A percentile compares a stretch with the other conserved stretches of the same genome.
These are phyloP conservation scores for Salvelinus sp. DNA, from an alignment of 2,113 vertebrate genomes.

Conservation along the genomic window DNA sequence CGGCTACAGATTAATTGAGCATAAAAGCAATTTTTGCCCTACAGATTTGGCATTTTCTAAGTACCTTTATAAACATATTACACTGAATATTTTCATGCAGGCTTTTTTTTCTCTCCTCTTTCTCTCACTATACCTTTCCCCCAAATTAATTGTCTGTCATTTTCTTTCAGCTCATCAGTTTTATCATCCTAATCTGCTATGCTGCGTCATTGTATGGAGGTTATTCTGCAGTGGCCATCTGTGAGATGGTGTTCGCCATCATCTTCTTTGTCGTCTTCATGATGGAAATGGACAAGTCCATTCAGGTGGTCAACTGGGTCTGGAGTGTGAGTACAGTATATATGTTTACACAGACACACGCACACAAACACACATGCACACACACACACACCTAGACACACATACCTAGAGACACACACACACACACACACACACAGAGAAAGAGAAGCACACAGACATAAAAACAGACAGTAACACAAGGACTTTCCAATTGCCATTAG, in stretches of 20 bases:
- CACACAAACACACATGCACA: too few relatives aligned
- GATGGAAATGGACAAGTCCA: constrained; percentile 74
- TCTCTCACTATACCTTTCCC: not conserved
- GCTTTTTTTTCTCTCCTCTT: not conserved
- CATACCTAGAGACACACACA: too few relatives aligned
- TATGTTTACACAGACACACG: too few relatives aligned
- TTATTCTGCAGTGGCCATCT: constrained; percentile 66
- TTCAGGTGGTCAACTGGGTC: constrained; percentile 69
- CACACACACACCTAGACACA: too few relatives aligned
- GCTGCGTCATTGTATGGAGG: constrained; percentile 53
- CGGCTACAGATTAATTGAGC: too few relatives aligned
- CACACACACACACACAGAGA: not conserved
- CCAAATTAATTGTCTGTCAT: not conserved
- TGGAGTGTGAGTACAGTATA: constrained; percentile 73
- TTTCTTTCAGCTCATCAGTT: constrained; percentile 57
- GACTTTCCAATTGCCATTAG: too few relatives aligned
- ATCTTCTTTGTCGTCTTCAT: constrained; percentile 75
- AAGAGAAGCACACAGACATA: not conserved
- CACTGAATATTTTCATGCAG: too few relatives aligned
- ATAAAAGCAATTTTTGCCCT: too few relatives aligned
- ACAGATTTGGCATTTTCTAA: too few relatives aligned
- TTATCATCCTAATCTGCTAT: constrained; percentile 75
- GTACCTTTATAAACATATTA: too few relatives aligned
- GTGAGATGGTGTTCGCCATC: constrained; percentile 67
- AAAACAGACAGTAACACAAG: not conserved